Evolutionary conservation across 2,113 vertebrate species (phyloP).

Genomic region (Odontesthes bonariensis): DNA sequence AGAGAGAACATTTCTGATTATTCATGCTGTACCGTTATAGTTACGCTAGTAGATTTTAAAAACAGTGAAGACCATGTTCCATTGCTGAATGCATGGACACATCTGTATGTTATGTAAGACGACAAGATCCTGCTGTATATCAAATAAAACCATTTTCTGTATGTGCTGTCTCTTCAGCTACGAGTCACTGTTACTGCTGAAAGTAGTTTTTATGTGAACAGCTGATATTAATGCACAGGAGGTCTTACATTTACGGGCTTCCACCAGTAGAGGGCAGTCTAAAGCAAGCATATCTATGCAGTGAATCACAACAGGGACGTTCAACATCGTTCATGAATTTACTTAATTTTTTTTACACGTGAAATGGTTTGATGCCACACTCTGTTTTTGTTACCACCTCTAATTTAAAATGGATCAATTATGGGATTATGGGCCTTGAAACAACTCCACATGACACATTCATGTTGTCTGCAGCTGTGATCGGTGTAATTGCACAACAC

Average conservation of each 20-base stretch:
- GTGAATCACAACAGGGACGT: not conserved
- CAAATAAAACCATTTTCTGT: slow-evolving; percentile 79
- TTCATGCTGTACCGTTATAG: slow-evolving; percentile 69
- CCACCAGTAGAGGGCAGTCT: slow-evolving; percentile 53
- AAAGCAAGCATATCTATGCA: not conserved
- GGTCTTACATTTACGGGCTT: not conserved
- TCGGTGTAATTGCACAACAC: not conserved
- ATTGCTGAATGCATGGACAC: slow-evolving; percentile 56
- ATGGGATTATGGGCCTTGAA: no score
- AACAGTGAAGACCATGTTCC: slow-evolving; percentile 44
- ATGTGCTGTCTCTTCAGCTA: slow-evolving; percentile 46
- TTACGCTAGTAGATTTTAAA: slow-evolving; percentile 59
- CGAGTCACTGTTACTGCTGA: slow-evolving; percentile 12
- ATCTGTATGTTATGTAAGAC: slow-evolving; percentile 64
- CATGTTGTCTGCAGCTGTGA: not conserved
- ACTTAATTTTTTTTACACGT: no score
- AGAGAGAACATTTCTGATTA: slow-evolving; percentile 23
- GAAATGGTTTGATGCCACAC: no score
- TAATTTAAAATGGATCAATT: no score
- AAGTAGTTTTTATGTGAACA: not conserved
- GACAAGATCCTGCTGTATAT: slow-evolving; percentile 68
- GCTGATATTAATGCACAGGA: not conserved
- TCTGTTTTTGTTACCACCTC: no score
- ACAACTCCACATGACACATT: no score
- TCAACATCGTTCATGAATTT: no score